Evolutionary conservation across 2,888 invertebrate genomes (phyloP).

Genomic region (Steinernema carpocapsae): DNA sequence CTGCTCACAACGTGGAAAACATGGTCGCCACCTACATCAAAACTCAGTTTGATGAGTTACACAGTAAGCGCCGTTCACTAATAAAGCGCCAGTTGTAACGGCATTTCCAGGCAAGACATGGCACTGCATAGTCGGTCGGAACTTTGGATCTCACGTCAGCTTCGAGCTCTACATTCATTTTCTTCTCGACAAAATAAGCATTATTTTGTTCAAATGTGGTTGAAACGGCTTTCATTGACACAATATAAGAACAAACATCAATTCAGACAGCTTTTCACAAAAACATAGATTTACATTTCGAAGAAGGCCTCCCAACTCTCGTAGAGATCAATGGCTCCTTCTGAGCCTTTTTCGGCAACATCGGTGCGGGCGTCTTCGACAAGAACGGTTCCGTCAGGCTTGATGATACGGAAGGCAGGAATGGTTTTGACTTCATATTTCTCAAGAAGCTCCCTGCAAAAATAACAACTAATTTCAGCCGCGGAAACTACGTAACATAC

Average conservation of each 20-base stretch:
- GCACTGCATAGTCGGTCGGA: slow-evolving; percentile 55
- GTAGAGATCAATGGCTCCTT: slow-evolving; percentile 45
- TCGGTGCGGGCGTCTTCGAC: slow-evolving; percentile 71
- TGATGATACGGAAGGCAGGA: slow-evolving; percentile 71
- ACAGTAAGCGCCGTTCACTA: slow-evolving; percentile 37
- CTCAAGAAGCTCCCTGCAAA: slow-evolving; percentile 43
- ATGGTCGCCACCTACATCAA: slow-evolving; percentile 49
- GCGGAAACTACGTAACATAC: too few species aligned
- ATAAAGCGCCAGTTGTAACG: background rate
- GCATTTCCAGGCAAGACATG: slow-evolving; percentile 48
- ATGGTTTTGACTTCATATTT: slow-evolving; percentile 68
- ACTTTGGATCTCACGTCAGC: slow-evolving; percentile 53
- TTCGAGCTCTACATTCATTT: slow-evolving; percentile 51
- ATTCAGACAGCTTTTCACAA: background rate
- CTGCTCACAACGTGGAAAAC: slow-evolving; percentile 47
- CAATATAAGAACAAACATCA: background rate
- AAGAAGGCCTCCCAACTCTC: slow-evolving; percentile 50
- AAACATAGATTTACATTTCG: slow-evolving; percentile 34
- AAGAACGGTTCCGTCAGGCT: slow-evolving; percentile 70
- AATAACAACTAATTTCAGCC: too few species aligned
- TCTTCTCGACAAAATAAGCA: slow-evolving; percentile 49
- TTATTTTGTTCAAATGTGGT: slow-evolving; percentile 53
- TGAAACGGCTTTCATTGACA: background rate
- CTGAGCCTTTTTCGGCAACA: slow-evolving; percentile 56
- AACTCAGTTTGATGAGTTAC: slow-evolving; percentile 46